A percentile compares a stretch with the other conserved stretches of the same genome.
Evolutionary conservation across 2,797 vertebrate species (phyloP).

Genomic region (Anguilla obscura): DNA sequence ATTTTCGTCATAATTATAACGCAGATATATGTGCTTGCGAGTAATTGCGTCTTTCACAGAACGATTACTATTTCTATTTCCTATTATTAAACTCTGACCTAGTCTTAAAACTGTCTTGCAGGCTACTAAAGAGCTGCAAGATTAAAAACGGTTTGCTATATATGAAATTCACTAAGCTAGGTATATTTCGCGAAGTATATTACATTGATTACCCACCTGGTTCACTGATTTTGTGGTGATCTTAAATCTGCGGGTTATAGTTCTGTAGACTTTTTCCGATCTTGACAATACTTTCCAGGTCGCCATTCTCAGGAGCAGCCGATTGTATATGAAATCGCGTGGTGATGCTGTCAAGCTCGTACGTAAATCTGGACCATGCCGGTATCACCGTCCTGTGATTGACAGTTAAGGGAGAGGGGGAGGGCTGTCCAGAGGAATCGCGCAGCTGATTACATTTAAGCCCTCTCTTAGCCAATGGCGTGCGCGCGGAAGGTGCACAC

Average conservation of each 20-base stretch:
- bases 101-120: background rate
- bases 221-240: background rate
- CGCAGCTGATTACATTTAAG: background rate
- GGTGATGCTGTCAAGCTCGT: background rate
- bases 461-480: background rate
- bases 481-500: background rate
- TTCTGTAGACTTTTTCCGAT: constrained; percentile 11
- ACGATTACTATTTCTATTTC: no score
- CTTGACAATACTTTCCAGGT: background rate
- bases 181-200: background rate
- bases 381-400: background rate
- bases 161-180: background rate
- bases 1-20: background rate
- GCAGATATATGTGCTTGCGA: background rate
- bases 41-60: background rate
- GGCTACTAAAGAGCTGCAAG: background rate
- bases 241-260: background rate
- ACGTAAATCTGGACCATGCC: background rate
- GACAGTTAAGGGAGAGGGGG: background rate
- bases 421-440: background rate
- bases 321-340: background rate
- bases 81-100: no score
- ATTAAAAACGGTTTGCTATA: background rate
- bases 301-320: constrained; percentile 7
- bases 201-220: constrained; percentile 18